A percentile compares a stretch with the other conserved stretches of the same genome.
These are phyloP conservation scores for Cyprinodon tularosa DNA, from an alignment of 2,113 vertebrate genomes.

Conservation along the genomic window DNA sequence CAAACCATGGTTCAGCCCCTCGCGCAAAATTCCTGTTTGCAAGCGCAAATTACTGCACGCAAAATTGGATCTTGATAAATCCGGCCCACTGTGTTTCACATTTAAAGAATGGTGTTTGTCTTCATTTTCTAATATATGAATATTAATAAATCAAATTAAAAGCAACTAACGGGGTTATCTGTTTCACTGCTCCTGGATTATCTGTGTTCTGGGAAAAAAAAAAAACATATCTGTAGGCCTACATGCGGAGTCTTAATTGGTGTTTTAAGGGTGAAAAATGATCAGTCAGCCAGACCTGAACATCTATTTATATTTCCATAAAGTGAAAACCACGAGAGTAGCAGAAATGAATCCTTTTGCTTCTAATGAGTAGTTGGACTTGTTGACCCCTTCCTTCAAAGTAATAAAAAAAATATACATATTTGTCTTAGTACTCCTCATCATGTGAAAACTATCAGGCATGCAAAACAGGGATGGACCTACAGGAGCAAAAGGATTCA, in stretches of 20 bases:
- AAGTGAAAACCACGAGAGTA: background rate
- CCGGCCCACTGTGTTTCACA: too few relatives aligned
- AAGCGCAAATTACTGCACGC: too few relatives aligned
- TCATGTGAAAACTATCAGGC: background rate
- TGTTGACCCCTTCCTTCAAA: background rate
- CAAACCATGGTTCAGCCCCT: too few relatives aligned
- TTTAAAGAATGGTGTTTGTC: background rate
- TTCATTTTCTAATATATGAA: background rate
- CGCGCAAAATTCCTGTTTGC: too few relatives aligned
- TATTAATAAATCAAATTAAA: background rate
- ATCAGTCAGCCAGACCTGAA: background rate
- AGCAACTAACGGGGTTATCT: background rate
- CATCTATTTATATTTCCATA: slow-evolving; percentile 3
- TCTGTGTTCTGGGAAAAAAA: slow-evolving; percentile 3
- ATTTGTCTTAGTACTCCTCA: background rate
- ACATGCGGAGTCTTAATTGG: background rate
- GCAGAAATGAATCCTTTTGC: background rate
- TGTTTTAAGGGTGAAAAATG: background rate
- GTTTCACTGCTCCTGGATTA: background rate
- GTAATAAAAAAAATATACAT: background rate
- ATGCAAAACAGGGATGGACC: too few relatives aligned
- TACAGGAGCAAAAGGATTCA: too few relatives aligned
- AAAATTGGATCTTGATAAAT: too few relatives aligned
- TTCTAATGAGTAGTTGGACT: background rate
- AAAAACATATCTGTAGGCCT: background rate